Base-by-base conservation (phyloP, 2,888 invertebrate genomes). In the Serripes groenlandicus region DNA sequence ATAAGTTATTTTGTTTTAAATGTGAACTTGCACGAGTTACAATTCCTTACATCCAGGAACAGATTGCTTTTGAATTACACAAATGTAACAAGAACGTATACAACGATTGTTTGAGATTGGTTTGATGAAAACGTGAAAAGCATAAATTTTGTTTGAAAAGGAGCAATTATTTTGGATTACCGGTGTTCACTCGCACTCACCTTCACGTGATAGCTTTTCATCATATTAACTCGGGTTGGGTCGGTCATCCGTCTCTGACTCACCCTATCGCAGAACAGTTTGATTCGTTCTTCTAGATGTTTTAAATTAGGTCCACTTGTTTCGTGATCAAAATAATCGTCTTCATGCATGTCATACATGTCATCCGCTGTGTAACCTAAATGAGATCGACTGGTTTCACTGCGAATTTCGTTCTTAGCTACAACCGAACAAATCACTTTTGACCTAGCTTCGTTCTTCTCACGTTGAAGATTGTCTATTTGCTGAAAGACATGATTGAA, bases 321-420 rank as follows among this genome's bases (percentile, higher is more conserved):
- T 79, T 93, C 93, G 86, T 88, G 89, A 83, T 93, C 93, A 83
- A 93, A 93, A 71, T 87, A 88, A 42, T 90, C 90, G 11, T 90
- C 89, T 68, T 81, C 78, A 30, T 88, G 75, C 60, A 80, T 58
- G 64, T 85, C 85, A 42, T 60, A 83, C 56, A 87, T 73, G 34
- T 87, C 78, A 42, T 81, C 83, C 26, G 86, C 75, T 32, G 78
- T 79, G 49, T 82, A 83, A 9, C 81, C 85, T 9, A 83, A 62
- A 56, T 83, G 81, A 15, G 86, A 78, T 34, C 84, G 81, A 23
- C 81, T 78, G 49, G 86, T 81, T 37, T 87, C 86, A 23, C 80
- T 77, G 18, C 82, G 76, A n/a, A 89, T 64, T 75, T 89, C 88
- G 49, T 78, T 86, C 62, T 85, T 86, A 30, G 88, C 89, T 34